Percentiles rank a stretch among this genome's conserved stretches.
These are phyloP conservation scores for Dipus sagitta DNA, from an alignment of 2,797 vertebrate genomes.

Conservation along the genomic window DNA sequence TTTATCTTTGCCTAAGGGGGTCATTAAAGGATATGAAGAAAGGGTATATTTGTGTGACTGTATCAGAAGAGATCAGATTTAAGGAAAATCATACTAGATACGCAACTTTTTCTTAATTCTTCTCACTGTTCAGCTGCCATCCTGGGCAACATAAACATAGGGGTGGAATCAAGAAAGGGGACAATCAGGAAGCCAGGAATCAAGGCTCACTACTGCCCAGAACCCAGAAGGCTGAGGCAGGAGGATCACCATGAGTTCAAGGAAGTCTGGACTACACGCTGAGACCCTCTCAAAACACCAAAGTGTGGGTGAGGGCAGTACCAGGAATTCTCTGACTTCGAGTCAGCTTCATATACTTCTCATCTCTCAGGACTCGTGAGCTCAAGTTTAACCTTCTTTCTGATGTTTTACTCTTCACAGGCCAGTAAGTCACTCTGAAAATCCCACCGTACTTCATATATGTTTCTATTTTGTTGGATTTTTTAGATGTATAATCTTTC, in stretches of 20 bases:
- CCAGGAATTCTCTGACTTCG: slow-evolving; percentile 26
- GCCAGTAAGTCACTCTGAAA: background rate
- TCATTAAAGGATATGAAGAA: slow-evolving; percentile 65
- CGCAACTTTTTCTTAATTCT: slow-evolving; percentile 46
- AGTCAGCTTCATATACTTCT: background rate
- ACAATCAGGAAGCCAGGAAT: background rate
- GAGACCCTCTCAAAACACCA: background rate
- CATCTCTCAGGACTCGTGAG: background rate
- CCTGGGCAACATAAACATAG: background rate
- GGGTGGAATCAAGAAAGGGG: background rate
- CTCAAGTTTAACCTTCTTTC: slow-evolving; percentile 13
- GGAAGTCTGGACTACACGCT: background rate
- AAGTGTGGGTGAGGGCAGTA: background rate
- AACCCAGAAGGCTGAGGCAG: too few relatives aligned
- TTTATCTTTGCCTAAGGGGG: slow-evolving; percentile 72
- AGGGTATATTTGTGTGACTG: slow-evolving; percentile 48
- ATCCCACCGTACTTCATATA: slow-evolving; percentile 3
- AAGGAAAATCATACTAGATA: slow-evolving; percentile 30
- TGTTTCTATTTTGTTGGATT: slow-evolving; percentile 4
- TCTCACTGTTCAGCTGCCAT: background rate
- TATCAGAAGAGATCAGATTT: slow-evolving; percentile 56
- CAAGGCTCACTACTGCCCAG: background rate
- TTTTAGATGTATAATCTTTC: background rate
- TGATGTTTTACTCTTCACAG: background rate
- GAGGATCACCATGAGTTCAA: background rate